phyloP scores from a whole-genome alignment of 2,888 invertebrate genomes.

The Nymphalis polychloros region DNA sequence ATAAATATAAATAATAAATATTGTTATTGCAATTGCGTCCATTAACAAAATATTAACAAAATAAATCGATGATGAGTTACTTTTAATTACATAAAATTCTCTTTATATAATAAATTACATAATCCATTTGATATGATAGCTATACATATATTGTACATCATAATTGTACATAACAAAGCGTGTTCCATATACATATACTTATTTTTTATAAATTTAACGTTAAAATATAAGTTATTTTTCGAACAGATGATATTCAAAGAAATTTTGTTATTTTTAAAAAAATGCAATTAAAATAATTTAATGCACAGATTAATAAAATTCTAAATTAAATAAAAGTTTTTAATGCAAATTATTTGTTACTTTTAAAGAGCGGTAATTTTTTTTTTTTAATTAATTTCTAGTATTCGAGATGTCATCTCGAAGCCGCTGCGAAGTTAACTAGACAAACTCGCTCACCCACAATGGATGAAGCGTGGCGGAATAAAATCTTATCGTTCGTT shows the following conservation, averaged over 20 bases:
- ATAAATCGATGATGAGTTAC: slow-evolving; percentile 4
- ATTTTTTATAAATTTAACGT: slow-evolving; percentile 16
- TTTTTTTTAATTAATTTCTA: no score
- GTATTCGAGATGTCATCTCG: no score
- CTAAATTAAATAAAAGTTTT: no score
- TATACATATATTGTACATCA: slow-evolving; percentile 34
- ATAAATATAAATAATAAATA: slow-evolving; percentile 40
- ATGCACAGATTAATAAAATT: no score
- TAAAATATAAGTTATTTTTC: slow-evolving; percentile 13
- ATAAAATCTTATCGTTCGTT: no score
- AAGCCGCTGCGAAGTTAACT: no score
- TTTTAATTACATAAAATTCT: slow-evolving; percentile 20
- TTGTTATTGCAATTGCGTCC: slow-evolving; percentile 51
- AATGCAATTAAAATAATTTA: no score
- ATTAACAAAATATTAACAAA: slow-evolving; percentile 10
- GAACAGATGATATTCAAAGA: slow-evolving; percentile 31
- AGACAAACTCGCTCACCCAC: no score
- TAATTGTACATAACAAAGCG: slow-evolving; percentile 37
- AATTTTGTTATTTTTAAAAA: background rate
- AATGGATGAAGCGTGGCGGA: no score
- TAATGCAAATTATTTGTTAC: no score
- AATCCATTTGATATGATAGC: slow-evolving; percentile 42
- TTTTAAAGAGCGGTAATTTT: no score
- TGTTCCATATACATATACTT: slow-evolving; percentile 21
- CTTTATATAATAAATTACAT: slow-evolving; percentile 25